Conservation (phyloP, 1,140 invertebrate species). For the Drosophila truncata region DNA sequence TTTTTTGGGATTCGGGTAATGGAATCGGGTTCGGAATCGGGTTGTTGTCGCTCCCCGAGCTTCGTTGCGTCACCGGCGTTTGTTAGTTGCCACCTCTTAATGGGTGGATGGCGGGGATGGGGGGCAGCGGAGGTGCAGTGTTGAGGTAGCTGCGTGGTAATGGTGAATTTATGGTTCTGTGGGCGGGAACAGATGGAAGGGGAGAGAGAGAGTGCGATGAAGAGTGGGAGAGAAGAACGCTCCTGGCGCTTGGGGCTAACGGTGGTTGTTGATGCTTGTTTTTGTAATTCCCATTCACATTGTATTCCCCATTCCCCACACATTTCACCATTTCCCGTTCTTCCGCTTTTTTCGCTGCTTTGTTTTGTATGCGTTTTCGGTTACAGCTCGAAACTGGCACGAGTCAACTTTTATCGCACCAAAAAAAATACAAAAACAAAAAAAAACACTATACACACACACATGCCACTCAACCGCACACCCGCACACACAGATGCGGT, state of each 20-base stretch:
- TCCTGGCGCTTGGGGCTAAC: conserved; percentile 57
- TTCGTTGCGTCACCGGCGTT: conserved; percentile 72
- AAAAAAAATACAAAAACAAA: conserved; percentile 22
- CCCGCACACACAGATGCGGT: conserved; percentile 11
- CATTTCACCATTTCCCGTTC: neutral
- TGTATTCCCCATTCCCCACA: conserved; percentile 32
- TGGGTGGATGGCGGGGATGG: conserved; percentile 2
- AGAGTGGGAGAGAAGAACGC: conserved; percentile 10
- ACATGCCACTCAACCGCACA: conserved; percentile 45
- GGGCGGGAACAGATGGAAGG: conserved; percentile 25
- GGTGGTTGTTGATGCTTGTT: conserved; percentile 72
- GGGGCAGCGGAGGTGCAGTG: conserved; percentile 43
- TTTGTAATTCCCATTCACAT: conserved; percentile 69
- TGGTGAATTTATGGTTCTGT: conserved; percentile 72
- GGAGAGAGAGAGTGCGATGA: neutral
- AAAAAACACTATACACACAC: conserved; percentile 43
- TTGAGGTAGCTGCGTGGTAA: conserved; percentile 69
- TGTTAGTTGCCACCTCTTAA: conserved; percentile 48
- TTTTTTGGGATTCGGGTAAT: conserved; percentile 7
- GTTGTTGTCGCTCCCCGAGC: conserved; percentile 51
- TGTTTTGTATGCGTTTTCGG: conserved; percentile 62
- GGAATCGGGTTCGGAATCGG: conserved; percentile 22
- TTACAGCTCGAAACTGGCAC: conserved; percentile 75
- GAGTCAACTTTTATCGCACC: conserved; percentile 74
- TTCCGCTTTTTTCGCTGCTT: conserved; percentile 20